Base-by-base conservation (phyloP, 1,140 invertebrate genomes). In the Drosophila pectinifera region DNA sequence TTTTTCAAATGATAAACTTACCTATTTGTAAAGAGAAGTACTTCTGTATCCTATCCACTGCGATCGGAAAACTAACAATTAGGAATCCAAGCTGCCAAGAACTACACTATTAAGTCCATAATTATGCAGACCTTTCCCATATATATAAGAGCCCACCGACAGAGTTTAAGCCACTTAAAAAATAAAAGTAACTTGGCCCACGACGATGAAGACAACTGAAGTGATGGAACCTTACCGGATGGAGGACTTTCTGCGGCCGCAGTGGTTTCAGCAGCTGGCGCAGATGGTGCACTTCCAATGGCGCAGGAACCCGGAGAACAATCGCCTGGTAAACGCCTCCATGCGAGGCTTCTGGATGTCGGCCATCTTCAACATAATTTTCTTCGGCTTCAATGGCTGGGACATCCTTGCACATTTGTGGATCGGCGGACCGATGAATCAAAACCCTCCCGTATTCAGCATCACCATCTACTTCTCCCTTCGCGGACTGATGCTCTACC, bases 381-480 rank as follows among this genome's bases (percentile, higher is more conserved):
- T 72, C 36, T 72, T 46, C 2, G 18, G 45, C 16, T 8, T 18
- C 13, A 69, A 78, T 36, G 13, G 42, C 1, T 57, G 61, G 5
- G 61, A 72, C 3, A 24, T 83, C 0, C 0, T 69, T 0, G 18
- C 7, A 5, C 38, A 53, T 0, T 0, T 55, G 11, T 10, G 28
- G 4, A 8, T 49, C 14, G 76, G 65, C 10, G 6, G 8, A 4
- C 34, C 46, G 0, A 4, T 42, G 1, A 51, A 59, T 43, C 58
- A 46, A 3, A 80, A 85, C 36, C 46, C 78, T 3, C 55, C 81
- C 4, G 54, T 68, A 0, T 0, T 84, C 0, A 65, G 72, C 62
- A 80, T 85, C 4, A 59, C 65, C 2, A 6, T 53, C 1, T 84
- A 73, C 41, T 84, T 76, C n/a, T 45, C 67, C 8, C 45, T 73